Evolutionary conservation across 2,797 vertebrate species (phyloP).

Genomic region (Denticeps clupeoides): DNA sequence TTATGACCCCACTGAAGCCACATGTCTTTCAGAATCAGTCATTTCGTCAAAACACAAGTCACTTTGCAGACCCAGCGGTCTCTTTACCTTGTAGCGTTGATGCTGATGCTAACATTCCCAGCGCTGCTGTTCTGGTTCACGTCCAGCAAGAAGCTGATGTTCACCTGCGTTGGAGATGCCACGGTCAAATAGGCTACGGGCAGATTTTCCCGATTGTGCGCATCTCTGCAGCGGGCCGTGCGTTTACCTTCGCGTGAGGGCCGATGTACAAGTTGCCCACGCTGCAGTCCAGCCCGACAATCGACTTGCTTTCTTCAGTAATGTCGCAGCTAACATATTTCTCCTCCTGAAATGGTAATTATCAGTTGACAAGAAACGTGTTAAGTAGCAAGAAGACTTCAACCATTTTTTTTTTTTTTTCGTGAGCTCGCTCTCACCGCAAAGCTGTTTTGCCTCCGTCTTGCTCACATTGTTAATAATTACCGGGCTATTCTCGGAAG

Average conservation of each 20-base stretch:
- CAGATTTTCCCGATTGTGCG: too few relatives aligned
- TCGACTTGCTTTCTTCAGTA: constrained; percentile 54
- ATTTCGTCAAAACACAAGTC: neutral
- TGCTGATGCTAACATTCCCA: constrained; percentile 64
- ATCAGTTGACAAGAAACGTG: too few relatives aligned
- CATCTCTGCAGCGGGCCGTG: neutral
- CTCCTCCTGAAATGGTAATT: constrained; percentile 60
- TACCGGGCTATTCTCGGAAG: neutral
- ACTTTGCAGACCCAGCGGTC: too few relatives aligned
- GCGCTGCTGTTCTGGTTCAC: constrained; percentile 71
- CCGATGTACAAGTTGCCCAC: constrained; percentile 72
- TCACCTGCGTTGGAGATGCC: constrained; percentile 57
- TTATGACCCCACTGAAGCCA: constrained; percentile 7
- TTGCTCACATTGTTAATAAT: too few relatives aligned
- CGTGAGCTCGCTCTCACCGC: too few relatives aligned
- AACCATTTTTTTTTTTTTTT: too few relatives aligned
- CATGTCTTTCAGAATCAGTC: constrained; percentile 2
- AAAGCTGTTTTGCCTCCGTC: too few relatives aligned
- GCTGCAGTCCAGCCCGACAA: constrained; percentile 61
- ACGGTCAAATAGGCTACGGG: too few relatives aligned
- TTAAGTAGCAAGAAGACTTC: too few relatives aligned
- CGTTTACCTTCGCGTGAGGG: constrained; percentile 64
- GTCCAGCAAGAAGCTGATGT: constrained; percentile 80
- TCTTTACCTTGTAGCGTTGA: constrained; percentile 76
- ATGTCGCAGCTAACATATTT: constrained; percentile 72